Evolutionary conservation across 2,888 invertebrate species (phyloP), one percentile per base, ranked within the genome.

Genomic region (Rhingia rostrata): DNA sequence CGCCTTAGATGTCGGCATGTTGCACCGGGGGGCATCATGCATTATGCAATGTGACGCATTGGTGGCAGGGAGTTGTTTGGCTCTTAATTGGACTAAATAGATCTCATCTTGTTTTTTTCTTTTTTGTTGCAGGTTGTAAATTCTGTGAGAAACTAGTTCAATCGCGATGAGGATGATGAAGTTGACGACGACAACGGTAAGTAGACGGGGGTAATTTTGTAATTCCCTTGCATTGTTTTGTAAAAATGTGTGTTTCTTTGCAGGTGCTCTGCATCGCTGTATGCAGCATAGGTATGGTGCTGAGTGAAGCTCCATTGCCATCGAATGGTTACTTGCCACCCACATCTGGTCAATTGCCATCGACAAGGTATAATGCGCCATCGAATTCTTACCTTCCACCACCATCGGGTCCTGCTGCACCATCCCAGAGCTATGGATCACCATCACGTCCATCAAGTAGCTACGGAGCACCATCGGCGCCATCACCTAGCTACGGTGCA

Each of bases 361-460:
- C 89, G 12, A 88, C 89, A 12, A 90, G 87, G 73, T 92, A 91
- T 70, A 3, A 47, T 43, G 63, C 69, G 7, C 82, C 88, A 54
- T 92, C 93, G 0, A 93, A 92, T 30, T 92, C 93, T 4, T 94
- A 94, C 87, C 92, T 93, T 43, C 93, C 93, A 0, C 93, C 93
- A 0, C 90, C 91, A 7, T 90, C 91, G 0, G 91, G 89, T 63
- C 92, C 92, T 39, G 87, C 88, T 6, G 86, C 88, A 4, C 93
- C 93, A 35, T 90, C 92, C 83, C 92, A 92, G 4, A 92, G 92
- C 88, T 93, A 92, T 84, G 93, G 93, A 6, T 92, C 92, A 1
- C 93, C 92, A 22, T 92, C 92, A 10, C 88, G 78, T 6, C 66
- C 92, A 14, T 93, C 93, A 0, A 91, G 91, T 78, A 92, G 91